Base-by-base conservation (phyloP, 2,888 invertebrate species). In the Exocentrus adspersus region DNA sequence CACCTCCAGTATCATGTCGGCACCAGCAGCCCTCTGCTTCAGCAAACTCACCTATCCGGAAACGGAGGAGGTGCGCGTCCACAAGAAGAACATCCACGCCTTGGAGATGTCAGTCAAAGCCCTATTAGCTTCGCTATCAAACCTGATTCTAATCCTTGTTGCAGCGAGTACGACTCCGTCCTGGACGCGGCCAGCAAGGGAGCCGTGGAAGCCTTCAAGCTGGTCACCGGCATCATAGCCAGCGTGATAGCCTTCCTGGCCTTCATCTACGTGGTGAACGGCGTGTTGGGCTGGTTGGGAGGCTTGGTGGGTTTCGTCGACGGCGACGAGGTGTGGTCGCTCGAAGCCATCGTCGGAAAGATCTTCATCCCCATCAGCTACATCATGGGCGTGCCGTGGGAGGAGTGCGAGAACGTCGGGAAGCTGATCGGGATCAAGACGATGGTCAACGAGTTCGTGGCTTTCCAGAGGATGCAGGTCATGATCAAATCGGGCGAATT, bases 1-100 rank as follows among this genome's bases (percentile, higher is more conserved):
- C 67, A 94, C 97, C 0, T 94, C 98, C 0, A 94, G 94, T 66
- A 92, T 98, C 0, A 97, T 98, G 97, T 94, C 97, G 0, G 97
- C 98, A 0, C 98, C 98, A 0, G 95, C 96, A 0, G 92, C 97
- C 0, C 82, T 98, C 21, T 95, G 94, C 74, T 92, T 89, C 77
- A 88, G 96, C 9, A 98, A 98, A 81, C 85, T 99, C 0, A 87
- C 97, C 75, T 92, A 93, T 84, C 98, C 98, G 0, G 98, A 98
- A 85, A 94, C 92, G 0, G 92, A 94, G 75, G 85, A 89, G 61
- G 91, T 94, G 0, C 85, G 88, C 68, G 92, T 94, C 0, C 89
- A 89, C 0, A 88, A 90, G 0, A 88, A 93, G 37, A 92, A 92
- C 64, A 90, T 98, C 56, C 84, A 88, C 71, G 83, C 92, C 2